These are phyloP conservation scores for Ranitomeya imitator DNA, from an alignment of 2,113 vertebrate genomes.

Conservation along the genomic window DNA sequence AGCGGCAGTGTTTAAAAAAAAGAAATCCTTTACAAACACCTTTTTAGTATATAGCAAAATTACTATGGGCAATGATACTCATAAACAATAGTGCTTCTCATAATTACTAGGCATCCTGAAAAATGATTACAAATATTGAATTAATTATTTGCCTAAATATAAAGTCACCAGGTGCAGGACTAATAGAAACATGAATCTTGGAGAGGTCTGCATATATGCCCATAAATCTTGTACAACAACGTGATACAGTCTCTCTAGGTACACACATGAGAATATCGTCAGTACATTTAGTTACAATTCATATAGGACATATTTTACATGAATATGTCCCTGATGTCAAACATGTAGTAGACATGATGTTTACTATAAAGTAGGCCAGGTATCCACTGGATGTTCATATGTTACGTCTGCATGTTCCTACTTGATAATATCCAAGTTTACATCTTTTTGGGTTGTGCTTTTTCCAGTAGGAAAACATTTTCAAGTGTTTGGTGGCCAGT, in stretches of 20 bases:
- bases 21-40: no score
- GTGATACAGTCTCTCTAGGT: not conserved
- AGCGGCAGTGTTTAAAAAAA: not conserved
- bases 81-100: not conserved
- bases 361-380: not conserved
- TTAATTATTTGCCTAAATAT: not conserved
- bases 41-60: no score
- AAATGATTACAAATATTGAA: not conserved
- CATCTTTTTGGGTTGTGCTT: constrained; percentile 28
- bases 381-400: not conserved
- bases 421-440: not conserved
- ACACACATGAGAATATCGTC: not conserved
- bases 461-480: constrained; percentile 16
- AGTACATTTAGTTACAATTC: constrained; percentile 16
- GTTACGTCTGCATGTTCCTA: not conserved
- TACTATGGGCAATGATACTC: not conserved
- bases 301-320: not conserved
- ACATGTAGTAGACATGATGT: not conserved
- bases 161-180: not conserved
- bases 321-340: constrained; percentile 6
- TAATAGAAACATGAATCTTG: not conserved
- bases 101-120: not conserved
- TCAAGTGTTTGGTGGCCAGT: constrained; percentile 50
- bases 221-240: not conserved
- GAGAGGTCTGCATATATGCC: not conserved